Conservation (phyloP, 2,113 vertebrate species). For the Podiceps cristatus region DNA sequence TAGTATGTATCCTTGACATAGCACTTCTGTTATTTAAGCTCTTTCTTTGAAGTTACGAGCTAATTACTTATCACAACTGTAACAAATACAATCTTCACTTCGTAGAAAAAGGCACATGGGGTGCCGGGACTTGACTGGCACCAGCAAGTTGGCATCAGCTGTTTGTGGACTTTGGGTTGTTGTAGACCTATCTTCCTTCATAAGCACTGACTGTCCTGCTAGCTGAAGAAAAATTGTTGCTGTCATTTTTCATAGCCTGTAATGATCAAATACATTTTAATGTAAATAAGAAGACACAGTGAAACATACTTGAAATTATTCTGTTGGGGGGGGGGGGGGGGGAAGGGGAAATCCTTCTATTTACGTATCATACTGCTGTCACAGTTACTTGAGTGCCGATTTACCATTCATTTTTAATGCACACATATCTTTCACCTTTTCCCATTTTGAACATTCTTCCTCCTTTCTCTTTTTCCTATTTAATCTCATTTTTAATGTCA, state of each 20-base stretch:
- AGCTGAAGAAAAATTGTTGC: neutral
- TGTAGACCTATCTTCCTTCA: neutral
- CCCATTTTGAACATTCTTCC: neutral
- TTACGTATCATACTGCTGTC: neutral
- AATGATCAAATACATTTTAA: neutral
- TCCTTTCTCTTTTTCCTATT: neutral
- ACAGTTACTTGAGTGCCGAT: neutral
- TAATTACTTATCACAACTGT: neutral
- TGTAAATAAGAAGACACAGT: neutral
- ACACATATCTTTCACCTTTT: neutral
- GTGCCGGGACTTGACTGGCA: neutral
- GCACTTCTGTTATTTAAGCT: neutral
- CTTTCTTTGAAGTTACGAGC: neutral
- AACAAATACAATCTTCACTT: neutral
- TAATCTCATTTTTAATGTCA: neutral
- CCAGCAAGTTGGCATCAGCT: neutral
- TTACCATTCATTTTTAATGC: neutral
- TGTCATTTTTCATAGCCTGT: neutral
- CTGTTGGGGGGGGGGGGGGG: neutral
- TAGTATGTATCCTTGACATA: accelerated
- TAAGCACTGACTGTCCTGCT: neutral
- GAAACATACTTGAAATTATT: neutral
- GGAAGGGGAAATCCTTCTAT: neutral
- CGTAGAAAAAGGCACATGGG: neutral
- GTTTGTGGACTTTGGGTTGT: neutral